Conservation (phyloP, 53 echinoderm and acorn worm species). For the Echinometra lucunter region DNA sequence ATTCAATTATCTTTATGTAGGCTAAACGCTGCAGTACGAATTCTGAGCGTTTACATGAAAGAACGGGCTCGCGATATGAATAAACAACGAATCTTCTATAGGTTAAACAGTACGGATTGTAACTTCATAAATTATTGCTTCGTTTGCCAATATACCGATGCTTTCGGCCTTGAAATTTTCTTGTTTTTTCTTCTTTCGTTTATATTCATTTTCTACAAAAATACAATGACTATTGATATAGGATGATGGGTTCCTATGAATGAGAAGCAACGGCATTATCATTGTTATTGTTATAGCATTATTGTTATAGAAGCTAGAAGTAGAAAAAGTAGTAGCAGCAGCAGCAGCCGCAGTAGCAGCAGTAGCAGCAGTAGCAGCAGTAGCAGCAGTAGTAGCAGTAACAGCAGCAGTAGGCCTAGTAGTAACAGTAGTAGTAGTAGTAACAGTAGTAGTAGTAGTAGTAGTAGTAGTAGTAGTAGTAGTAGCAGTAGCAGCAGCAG, state of each 20-base stretch:
- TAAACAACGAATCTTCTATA: not conserved
- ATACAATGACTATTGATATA: not conserved
- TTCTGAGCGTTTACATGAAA: not conserved
- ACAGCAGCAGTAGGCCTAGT: too few species aligned
- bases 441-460: too few species aligned
- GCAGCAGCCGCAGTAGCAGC: too few species aligned
- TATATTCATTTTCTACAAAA: not conserved
- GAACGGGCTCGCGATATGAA: not conserved
- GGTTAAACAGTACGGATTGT: not conserved
- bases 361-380: too few species aligned
- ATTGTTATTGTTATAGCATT: too few species aligned
- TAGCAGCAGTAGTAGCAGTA: too few species aligned
- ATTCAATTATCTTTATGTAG: slow-evolving; percentile 26
- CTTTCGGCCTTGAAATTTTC: not conserved
- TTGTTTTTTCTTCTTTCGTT: not conserved
- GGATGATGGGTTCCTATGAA: not conserved
- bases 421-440: too few species aligned
- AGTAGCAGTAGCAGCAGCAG: too few species aligned
- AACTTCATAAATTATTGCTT: not conserved
- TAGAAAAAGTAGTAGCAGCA: too few species aligned
- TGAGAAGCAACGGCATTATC: too few species aligned
- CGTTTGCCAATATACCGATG: not conserved
- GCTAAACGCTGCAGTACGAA: slow-evolving; percentile 6
- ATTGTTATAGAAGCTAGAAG: too few species aligned
- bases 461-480: too few species aligned